These are phyloP conservation scores for Quadroppia sp. DNA, from an alignment of 2,888 invertebrate genomes.

Conservation along the genomic window DNA sequence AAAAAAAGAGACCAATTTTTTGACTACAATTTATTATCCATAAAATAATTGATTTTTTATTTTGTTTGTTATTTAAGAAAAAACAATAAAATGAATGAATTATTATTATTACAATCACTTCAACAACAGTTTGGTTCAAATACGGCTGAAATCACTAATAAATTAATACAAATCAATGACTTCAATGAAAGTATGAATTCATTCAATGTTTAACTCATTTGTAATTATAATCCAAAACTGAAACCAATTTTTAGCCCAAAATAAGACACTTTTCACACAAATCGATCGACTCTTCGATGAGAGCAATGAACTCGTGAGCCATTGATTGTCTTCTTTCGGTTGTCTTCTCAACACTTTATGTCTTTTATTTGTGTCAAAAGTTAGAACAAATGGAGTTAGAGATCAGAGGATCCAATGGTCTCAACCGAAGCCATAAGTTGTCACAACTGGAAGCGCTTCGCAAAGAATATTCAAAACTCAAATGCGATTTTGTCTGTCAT, in stretches of 20 bases:
- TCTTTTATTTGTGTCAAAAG: conserved; percentile 57
- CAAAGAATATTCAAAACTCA: conserved; percentile 73
- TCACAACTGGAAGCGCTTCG: conserved; percentile 76
- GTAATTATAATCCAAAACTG: background rate
- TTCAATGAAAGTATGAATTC: background rate
- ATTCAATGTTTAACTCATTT: background rate
- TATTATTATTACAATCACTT: too few relatives aligned
- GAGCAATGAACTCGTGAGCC: conserved; percentile 74
- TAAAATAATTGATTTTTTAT: too few relatives aligned
- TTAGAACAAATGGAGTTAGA: conserved; percentile 87
- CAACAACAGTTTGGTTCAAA: too few relatives aligned
- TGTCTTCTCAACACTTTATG: too few relatives aligned
- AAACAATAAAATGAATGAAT: background rate
- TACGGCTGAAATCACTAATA: too few relatives aligned
- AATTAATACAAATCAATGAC: too few relatives aligned
- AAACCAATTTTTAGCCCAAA: conserved; percentile 59
- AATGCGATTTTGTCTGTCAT: conserved; percentile 64
- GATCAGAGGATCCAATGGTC: conserved; percentile 61
- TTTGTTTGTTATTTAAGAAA: too few relatives aligned
- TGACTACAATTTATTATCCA: too few relatives aligned
- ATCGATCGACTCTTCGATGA: conserved; percentile 77
- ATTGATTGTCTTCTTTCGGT: too few relatives aligned
- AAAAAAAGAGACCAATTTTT: too few relatives aligned
- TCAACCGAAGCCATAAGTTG: conserved; percentile 62
- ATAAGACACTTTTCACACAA: conserved; percentile 63